Percentiles rank a stretch among this genome's conserved stretches.
Conservation (phyloP, 2,113 vertebrate genomes). For the Petromus typicus region DNA sequence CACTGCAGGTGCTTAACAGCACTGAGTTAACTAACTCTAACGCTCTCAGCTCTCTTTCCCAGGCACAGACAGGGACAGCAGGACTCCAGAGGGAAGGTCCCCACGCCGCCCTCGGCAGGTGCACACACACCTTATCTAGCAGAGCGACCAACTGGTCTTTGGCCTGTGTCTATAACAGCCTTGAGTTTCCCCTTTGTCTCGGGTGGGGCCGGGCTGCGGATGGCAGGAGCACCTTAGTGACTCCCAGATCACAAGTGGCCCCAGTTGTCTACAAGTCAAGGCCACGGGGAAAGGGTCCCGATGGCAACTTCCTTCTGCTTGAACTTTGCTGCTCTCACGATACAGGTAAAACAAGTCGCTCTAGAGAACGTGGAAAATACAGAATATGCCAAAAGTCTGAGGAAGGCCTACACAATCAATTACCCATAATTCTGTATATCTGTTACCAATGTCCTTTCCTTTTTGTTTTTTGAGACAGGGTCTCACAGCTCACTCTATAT, state of each 20-base stretch:
- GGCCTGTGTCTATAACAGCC: not conserved
- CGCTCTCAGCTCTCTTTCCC: not conserved
- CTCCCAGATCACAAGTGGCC: not conserved
- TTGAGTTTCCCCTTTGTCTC: not conserved
- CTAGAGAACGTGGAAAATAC: not conserved
- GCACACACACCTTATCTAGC: not conserved
- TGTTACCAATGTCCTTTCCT: not conserved
- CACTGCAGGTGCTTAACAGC: not conserved
- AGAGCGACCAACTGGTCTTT: not conserved
- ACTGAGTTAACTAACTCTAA: not conserved
- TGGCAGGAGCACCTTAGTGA: not conserved
- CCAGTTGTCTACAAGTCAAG: not conserved
- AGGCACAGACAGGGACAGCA: not conserved
- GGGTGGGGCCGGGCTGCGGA: not conserved
- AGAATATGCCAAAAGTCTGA: not conserved
- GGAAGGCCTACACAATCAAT: not conserved
- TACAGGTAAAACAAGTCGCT: not conserved
- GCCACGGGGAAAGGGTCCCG: not conserved
- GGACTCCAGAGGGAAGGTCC: not conserved
- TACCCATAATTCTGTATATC: not conserved
- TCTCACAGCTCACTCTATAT: not conserved
- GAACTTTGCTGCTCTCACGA: not conserved
- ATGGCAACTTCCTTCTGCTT: not conserved
- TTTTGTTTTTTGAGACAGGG: not conserved
- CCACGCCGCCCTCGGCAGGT: not conserved